Base-by-base conservation (phyloP, 2,888 invertebrate genomes). In the Ophioninae sp. region DNA sequence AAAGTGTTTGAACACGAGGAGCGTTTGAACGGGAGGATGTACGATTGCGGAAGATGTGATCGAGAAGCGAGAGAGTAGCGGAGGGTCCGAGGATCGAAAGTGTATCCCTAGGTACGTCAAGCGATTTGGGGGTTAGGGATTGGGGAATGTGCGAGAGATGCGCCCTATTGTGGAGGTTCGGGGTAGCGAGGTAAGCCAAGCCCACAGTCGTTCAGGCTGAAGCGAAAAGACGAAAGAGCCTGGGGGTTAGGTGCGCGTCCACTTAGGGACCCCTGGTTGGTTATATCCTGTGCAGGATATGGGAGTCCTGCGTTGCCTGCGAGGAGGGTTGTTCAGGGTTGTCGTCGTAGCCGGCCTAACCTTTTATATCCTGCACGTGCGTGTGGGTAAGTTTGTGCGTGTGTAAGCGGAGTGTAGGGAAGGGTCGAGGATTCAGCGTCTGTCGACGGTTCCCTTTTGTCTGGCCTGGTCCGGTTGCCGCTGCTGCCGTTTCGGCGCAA, bases 371-470 rank as follows among this genome's bases (percentile, higher is more conserved):
- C 44, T 20, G 23, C 17, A 71, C 71, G 58, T 59, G 44, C 9
- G 17, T 7, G 17, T 6, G n/a, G 9, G 44, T 2, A n/a, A 13
- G 20, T 30, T 20, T 37, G 64, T 78, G 63, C 20, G 13, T 56
- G 61, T 77, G 20, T 0, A 30, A 3, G 2, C 13, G 30, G 81
- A 8, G 41, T 39, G 41, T 22, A 83, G 87, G 79, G 87, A 87
- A 88, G 91, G 91, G 90, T 89, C 89, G 61, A 56, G 85, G 88
- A 86, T 88, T 87, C 89, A 88, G 88, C 88, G 89, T 89, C 89
- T 88, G 89, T 86, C 87, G 88, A 89, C 69, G 73, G 85, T 77
- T 88, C 87, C 86, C 90, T 90, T 91, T 91, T 91, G 90, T 91
- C 89, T 83, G 86, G 73, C 86, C 85, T 79, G 79, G 82, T 85